phyloP scores from a whole-genome alignment of 2,888 invertebrate genomes.

The Uropetala carovei region DNA sequence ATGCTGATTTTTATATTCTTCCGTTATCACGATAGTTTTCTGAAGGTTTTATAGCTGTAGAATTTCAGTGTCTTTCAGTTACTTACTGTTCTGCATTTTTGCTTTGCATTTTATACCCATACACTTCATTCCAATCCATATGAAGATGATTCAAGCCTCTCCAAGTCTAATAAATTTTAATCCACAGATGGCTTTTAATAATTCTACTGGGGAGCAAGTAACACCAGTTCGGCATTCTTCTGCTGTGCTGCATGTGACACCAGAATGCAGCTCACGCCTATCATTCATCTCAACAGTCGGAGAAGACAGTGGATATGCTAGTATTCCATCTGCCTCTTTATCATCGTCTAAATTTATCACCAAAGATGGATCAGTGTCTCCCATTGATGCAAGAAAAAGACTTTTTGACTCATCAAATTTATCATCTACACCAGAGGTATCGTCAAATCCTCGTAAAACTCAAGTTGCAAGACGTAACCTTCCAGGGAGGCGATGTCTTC shows the following conservation, averaged over 20 bases:
- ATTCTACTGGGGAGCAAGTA: neutral
- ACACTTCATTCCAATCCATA: too few species aligned
- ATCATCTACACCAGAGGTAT: slow-evolving; percentile 16
- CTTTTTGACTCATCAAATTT: neutral
- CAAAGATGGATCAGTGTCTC: slow-evolving; percentile 25
- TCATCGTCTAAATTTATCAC: neutral
- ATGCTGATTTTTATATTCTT: too few species aligned
- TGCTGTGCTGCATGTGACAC: slow-evolving; percentile 20
- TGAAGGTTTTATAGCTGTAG: neutral
- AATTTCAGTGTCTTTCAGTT: neutral
- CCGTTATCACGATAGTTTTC: too few species aligned
- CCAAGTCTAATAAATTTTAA: neutral
- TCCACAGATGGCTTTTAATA: neutral
- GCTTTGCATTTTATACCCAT: neutral
- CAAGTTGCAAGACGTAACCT: neutral
- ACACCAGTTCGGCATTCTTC: neutral
- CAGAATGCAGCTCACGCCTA: slow-evolving; percentile 13
- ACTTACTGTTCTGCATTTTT: neutral
- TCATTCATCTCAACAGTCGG: neutral
- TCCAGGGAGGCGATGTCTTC: neutral
- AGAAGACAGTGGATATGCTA: slow-evolving; percentile 48
- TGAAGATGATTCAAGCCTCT: too few species aligned
- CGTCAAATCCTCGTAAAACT: neutral
- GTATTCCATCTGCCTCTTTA: neutral
- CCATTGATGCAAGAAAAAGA: slow-evolving; percentile 25